Evolutionary conservation across 2,113 vertebrate genomes (phyloP).

Genomic region (Burhinus bistriatus): DNA sequence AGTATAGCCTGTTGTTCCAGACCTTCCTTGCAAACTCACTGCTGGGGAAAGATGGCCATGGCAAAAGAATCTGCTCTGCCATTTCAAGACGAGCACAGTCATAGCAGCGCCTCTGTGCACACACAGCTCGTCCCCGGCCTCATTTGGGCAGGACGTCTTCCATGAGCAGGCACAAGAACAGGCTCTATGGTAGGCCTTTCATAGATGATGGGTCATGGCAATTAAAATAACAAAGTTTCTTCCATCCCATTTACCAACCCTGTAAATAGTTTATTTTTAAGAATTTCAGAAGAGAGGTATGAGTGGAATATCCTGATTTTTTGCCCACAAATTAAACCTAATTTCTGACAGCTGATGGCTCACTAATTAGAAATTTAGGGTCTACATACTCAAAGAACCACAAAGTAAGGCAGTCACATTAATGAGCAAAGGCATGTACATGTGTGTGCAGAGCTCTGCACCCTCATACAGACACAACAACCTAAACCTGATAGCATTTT

Average conservation of each 20-base stretch:
- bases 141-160: neutral
- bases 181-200: neutral
- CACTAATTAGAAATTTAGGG: neutral
- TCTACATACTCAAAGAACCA: neutral
- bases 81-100: neutral
- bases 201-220: neutral
- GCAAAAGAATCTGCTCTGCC: neutral
- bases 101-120: neutral
- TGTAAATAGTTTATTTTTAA: neutral
- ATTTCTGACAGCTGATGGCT: neutral
- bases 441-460: neutral
- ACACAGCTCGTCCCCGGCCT: neutral
- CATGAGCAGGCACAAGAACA: neutral
- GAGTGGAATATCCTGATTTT: neutral
- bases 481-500: neutral
- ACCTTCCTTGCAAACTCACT: neutral
- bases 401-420: neutral
- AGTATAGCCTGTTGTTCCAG: neutral
- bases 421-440: neutral
- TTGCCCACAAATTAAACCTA: neutral
- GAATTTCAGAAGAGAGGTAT: neutral
- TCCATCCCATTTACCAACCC: neutral
- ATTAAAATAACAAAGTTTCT: neutral
- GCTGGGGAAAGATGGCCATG: rapidly evolving
- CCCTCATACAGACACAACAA: neutral